These are phyloP conservation scores for Heliconius congener DNA, from an alignment of 1,140 invertebrate species.

Conservation along the genomic window DNA sequence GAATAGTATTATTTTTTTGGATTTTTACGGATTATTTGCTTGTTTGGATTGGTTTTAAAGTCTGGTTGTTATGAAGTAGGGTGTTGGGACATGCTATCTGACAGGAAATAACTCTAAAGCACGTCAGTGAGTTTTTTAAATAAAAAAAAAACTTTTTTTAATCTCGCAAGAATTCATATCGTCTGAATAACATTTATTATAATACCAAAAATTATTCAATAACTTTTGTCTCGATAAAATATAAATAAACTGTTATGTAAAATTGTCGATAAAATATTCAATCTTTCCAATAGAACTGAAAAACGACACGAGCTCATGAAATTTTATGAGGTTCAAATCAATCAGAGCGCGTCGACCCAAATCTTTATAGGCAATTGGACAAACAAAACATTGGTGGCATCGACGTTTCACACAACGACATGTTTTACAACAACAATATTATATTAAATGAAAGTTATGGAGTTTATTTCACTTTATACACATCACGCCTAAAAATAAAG, in stretches of 20 bases:
- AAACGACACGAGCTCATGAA: slow-evolving; percentile 30
- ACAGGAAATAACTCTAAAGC: too few species aligned
- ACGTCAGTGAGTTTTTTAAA: too few species aligned
- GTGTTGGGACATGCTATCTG: too few species aligned
- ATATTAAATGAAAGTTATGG: background rate
- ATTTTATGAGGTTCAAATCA: slow-evolving; percentile 30
- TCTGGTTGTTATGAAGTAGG: too few species aligned
- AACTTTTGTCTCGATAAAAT: background rate
- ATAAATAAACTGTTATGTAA: background rate
- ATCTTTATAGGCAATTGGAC: slow-evolving; percentile 33
- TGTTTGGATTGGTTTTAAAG: background rate
- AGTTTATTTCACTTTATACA: background rate
- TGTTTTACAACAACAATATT: background rate
- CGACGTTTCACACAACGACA: background rate
- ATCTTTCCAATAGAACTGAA: slow-evolving; percentile 4
- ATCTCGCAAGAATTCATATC: too few species aligned
- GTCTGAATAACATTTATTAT: background rate
- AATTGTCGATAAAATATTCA: slow-evolving; percentile 1
- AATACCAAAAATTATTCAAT: background rate
- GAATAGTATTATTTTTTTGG: background rate
- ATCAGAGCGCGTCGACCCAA: slow-evolving; percentile 19
- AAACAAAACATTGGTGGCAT: slow-evolving; percentile 28
- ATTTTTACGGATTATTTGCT: background rate
- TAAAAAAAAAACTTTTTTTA: too few species aligned
- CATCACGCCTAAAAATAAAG: background rate